phyloP scores from a whole-genome alignment of 2,888 invertebrate genomes.

The Aphidius colemani region DNA sequence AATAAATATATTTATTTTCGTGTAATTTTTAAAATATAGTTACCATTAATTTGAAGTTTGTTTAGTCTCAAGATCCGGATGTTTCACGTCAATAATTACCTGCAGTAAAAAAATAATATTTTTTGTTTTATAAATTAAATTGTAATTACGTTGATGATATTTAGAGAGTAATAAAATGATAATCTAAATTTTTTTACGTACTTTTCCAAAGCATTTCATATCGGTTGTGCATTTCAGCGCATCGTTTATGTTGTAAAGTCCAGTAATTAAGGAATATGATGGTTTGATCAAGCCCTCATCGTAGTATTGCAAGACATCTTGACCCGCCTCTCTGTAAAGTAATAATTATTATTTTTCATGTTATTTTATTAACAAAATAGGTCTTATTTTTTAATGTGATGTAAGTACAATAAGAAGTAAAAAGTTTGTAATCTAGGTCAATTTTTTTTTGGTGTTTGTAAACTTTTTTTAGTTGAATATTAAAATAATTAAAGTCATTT shows the following conservation, averaged over 20 bases:
- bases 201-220: conserved; percentile 68
- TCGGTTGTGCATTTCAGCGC: conserved; percentile 66
- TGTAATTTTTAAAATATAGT: conserved; percentile 1
- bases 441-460: not conserved
- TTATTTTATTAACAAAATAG: conserved; percentile 9
- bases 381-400: no score
- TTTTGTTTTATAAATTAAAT: not conserved
- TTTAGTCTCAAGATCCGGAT: conserved; percentile 40
- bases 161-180: not conserved
- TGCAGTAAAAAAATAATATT: conserved; percentile 35
- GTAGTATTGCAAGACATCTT: conserved; percentile 67
- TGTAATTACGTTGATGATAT: not conserved
- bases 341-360: conserved; percentile 27
- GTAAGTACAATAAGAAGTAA: no score
- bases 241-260: conserved; percentile 66
- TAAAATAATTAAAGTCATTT: conserved; percentile 26
- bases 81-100: conserved; percentile 52
- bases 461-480: not conserved
- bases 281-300: conserved; percentile 69
- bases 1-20: conserved; percentile 9
- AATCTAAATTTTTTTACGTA: conserved; percentile 43
- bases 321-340: conserved; percentile 61
- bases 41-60: conserved; percentile 15
- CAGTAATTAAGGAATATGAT: conserved; percentile 63
- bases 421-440: no score